Evolutionary conservation across 2,113 vertebrate genomes (phyloP), one percentile per base, ranked within the genome.

Genomic region (Trichechus manatus): DNA sequence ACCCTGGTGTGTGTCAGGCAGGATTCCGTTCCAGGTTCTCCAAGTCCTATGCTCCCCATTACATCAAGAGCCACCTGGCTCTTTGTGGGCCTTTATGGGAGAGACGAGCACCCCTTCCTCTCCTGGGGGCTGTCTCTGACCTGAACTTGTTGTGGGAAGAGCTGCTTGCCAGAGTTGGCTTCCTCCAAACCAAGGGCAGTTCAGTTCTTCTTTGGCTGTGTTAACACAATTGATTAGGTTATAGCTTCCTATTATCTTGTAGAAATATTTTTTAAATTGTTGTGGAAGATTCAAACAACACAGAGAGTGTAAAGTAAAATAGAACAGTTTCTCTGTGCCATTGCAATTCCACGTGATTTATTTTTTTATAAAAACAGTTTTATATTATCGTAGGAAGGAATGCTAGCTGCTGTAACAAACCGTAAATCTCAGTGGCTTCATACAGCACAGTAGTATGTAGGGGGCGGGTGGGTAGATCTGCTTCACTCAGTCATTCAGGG

Each of bases 351-450:
- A 1, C 11, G 5, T 68, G 23, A 91, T 79, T 90, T 53, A 39
- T 70, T 44, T 36, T 36, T 80, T 81, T 39, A 81, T 15, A 20
- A 92, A 96, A 89, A 25, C n/a, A 31, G 20, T 61, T 93, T 95
- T 56, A 29, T 72, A 44, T 59, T 92, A n/a, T 53, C 61, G 81
- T 81, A 72, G 42, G 27, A 77, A 83, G 42, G 68, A 63, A 63
- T n/a, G 25, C 25, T 33, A 68, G 22, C 39, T 56, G 23, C 10
- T 83, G 17, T 50, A 56, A 44, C 70, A 74, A 89, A 80, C 31
- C 2, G 10, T 36, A 9, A 33, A 31, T 89, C 22, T 84, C 9
- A 56, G 3, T 7, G 66, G 90, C 59, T 77, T 74, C 56, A 42
- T 31, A 63, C 22, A 87, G 47, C 47, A 47, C 47, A 47, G 47